Base-by-base conservation (phyloP, 2,797 vertebrate species). In the Neosilurus mollespiculum region DNA sequence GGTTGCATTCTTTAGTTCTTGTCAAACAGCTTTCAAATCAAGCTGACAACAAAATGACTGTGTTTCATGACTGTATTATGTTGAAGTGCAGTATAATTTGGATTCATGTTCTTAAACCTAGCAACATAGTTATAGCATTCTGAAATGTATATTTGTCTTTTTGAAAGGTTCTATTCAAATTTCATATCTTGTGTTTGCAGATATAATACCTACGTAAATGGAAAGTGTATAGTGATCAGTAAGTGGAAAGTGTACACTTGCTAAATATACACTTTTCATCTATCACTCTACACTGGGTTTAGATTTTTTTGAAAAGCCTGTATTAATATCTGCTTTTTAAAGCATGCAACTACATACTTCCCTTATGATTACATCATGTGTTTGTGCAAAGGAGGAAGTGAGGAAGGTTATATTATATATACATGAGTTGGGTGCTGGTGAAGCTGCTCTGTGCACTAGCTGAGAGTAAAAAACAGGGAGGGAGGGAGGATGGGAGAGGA, bases 391-490 rank as follows among this genome's bases (percentile, higher is more conserved):
- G 37, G 15, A 81, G 69, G 69, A 85, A 82, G 77, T 71, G 80
- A 83, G 67, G 20, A 77, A 83, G 88, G 86, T 83, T 90, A 91
- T 93, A 93, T 87, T 86, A 92, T 92, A 92, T 92, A 93, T 93
- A 92, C 93, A 91, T 92, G 93, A 91, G 89, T 88, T 91, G 84
- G 90, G 87, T 15, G 54, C 88, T 78, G 54, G 83, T 90, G 88
- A 90, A 91, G 81, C 88, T 85, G 88, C 89, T 73, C 67, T 64
- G 87, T 90, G 87, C 86, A 86, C 89, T 90, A 88, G 86, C 83
- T 87, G 83, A 89, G 89, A 73, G 79, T 77, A 84, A 26, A 71
- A 79, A 78, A 43, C 71, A 22, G 53, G 59, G 53, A 84, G 83
- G 66, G 24, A 80, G 86, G 86, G 62, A 59, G 80, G 26, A 78